Conservation (phyloP, 2,797 vertebrate species). For the Eulemur mongoz region DNA sequence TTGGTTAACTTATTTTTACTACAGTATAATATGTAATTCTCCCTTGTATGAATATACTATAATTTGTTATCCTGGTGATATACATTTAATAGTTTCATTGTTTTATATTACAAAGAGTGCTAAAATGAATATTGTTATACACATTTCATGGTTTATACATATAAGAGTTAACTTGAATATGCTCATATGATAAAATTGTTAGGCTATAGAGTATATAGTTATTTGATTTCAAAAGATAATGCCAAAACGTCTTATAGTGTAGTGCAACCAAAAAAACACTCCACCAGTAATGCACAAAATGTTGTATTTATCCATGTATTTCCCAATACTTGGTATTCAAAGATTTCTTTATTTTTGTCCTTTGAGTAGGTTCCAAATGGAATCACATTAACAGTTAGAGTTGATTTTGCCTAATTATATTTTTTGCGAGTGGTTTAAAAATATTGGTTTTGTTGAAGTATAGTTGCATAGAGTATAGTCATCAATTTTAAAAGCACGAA, state of each 20-base stretch:
- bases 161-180: not conserved
- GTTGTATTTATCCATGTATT: not conserved
- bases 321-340: not conserved
- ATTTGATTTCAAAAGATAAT: not conserved
- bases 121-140: not conserved
- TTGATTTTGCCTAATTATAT: not conserved
- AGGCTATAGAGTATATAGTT: not conserved
- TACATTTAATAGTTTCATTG: slow-evolving; percentile 9
- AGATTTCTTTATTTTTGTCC: not conserved
- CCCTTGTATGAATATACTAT: not conserved
- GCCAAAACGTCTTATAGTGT: not conserved
- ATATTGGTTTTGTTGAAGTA: not conserved
- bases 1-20: slow-evolving; percentile 48
- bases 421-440: not conserved
- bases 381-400: not conserved
- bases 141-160: not conserved
- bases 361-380: not conserved
- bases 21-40: not conserved
- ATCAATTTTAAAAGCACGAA: not conserved
- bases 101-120: not conserved
- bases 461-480: not conserved
- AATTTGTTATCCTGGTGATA: slow-evolving; percentile 28
- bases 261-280: not conserved
- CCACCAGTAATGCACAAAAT: not conserved
- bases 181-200: not conserved